phyloP scores from a whole-genome alignment of 2,113 vertebrate species.

The Clarias macrocephalus region DNA sequence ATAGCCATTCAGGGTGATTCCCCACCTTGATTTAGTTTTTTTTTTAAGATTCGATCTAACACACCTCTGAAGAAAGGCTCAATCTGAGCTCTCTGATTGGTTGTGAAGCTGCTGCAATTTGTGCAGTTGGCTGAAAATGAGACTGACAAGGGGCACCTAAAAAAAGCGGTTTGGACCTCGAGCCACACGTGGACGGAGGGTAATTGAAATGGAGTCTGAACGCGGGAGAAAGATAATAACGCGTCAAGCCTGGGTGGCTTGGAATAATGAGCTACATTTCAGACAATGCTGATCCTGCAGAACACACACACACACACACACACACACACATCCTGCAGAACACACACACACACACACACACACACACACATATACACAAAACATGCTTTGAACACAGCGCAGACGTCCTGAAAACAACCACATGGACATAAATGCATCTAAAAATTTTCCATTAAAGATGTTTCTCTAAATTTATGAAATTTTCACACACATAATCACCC shows the following conservation, averaged over 20 bases:
- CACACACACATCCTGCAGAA: constrained; percentile 66
- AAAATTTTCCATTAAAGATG: neutral
- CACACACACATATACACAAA: constrained; percentile 14
- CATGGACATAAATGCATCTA: neutral
- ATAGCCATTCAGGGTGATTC: neutral
- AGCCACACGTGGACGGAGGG: constrained; percentile 73
- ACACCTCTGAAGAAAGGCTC: constrained; percentile 43
- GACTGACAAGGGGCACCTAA: constrained; percentile 35
- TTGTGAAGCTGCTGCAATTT: constrained; percentile 56
- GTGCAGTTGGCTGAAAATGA: constrained; percentile 57
- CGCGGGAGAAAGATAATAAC: constrained; percentile 78
- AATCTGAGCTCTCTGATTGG: constrained; percentile 63
- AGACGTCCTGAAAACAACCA: neutral
- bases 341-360: constrained; percentile 52
- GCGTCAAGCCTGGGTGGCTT: constrained; percentile 72
- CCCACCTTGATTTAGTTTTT: neutral
- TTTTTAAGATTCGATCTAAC: neutral
- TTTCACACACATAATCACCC: constrained; percentile 7
- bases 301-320: constrained; percentile 65
- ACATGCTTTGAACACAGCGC: neutral
- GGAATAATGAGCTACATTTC: constrained; percentile 77
- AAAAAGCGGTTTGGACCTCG: neutral
- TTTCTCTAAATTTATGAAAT: neutral
- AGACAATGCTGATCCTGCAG: constrained; percentile 73
- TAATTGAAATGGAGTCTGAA: constrained; percentile 82